Base-by-base conservation (phyloP, 2,888 invertebrate genomes). In the Rotaria socialis region DNA sequence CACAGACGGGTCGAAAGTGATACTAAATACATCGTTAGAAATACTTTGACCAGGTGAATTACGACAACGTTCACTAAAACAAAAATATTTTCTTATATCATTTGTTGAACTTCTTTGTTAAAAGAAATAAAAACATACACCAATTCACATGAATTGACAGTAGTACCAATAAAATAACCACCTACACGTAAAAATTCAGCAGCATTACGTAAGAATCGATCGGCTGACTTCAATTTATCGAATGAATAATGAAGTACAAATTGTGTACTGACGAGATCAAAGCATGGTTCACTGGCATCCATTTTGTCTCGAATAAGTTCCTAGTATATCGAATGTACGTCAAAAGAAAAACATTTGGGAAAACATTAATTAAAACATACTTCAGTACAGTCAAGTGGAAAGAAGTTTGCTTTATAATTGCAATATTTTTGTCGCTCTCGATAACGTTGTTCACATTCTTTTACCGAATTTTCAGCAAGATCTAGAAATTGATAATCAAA, bases 101-200 rank as follows among this genome's bases (percentile, higher is more conserved):
- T 24, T 6, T 87, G 35, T 80, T 88, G 88, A 7, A 35, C 7
- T 85, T 27, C 16, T 24, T 55, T 35, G 35, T 35, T 35, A 35
- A 35, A 35, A 35, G 35, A 35, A 35, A 35, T 35, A n/a, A 55
- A 87, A n/a, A 88, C 87, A 6, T 89, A 88, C 47, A 87, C 58
- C 27, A 86, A 43, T 22, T 87, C 84, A 55, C 27, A 93, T 0
- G 97, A 95, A 93, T 99, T 94, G 16, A 98, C 96, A 87, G 97
- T 95, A 19, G 97, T 98, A 27, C 97, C 98, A 90, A 99, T 95
- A 90, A 99, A 99, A 90, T 94, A 96, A 3, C 99, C 98, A 87
- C 96, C 97, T 0, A 95, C 94, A 88, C 93, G 93, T 41, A 99
- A 92, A 90, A 95, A 95, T 90, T 96, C 96, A 14, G 96, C 94